Base-by-base conservation (phyloP, 2,797 vertebrate species). In the Champsocephalus esox region DNA sequence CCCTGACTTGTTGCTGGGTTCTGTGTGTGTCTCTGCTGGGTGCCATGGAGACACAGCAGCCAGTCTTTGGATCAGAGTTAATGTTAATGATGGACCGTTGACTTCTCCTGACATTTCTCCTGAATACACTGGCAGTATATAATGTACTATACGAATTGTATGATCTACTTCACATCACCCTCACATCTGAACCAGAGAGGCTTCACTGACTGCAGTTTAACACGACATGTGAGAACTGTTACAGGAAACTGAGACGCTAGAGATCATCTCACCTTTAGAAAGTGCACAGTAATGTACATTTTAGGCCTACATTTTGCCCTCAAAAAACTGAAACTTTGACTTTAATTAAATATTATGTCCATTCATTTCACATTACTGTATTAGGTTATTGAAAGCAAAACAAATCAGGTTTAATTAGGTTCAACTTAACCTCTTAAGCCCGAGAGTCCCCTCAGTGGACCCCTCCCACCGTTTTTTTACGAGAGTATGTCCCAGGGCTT, bases 11-110 rank as follows among this genome's bases (percentile, higher is more conserved):
- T 83, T 83, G 78, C 82, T 61, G 48, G 62, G 38, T 69, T 78
- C 87, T 74, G 62, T 50, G 57, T 71, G 69, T 34, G 55, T 75
- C 59, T 78, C 60, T 54, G 72, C 66, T 74, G 65, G 74, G 71
- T 6, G 12, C 81, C 75, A 56, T 17, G 49, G 79, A 87, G 66
- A 84, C 79, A 84, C 62, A 60, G 61, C 12, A 16, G 4, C 70
- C 52, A 61, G 81, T 64, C 82, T 77, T 71, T 50, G 82, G 80
- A 88, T 64, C 64, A 0, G n/a, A 75, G 71, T 84, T 88, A 38
- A 38, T 7, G 88, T 85, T 85, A 87, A 86, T 85, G 80, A 85
- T 12, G 32, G 62, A 79, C 72, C 21, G 48, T 63, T 65, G 67
- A 46, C 76, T 86, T 91, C 63, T 72, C 0, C 19, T 80, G 83